Evolutionary conservation across 2,888 invertebrate genomes (phyloP), one percentile per base, ranked within the genome.

Genomic region (Plebejus argus): DNA sequence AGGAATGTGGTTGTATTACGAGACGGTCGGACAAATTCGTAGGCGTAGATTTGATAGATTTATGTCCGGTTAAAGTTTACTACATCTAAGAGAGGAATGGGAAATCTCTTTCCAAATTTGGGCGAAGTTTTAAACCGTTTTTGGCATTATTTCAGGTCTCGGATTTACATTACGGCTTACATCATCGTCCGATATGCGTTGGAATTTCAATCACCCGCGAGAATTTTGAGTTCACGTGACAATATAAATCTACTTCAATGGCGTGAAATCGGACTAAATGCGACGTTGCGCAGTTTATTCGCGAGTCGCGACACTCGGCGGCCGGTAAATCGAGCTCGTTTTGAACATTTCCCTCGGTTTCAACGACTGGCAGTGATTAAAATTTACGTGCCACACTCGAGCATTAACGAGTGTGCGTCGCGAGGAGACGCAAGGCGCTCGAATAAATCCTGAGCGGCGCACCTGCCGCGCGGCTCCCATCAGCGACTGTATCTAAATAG

Each of bases 281-380:
- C 71, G 75, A 79, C 75, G 85, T 81, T 84, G 78, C 81, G 81
- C 79, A 83, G 86, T 89, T 85, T 89, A 89, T 90, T 84, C 81
- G 85, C 82, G 84, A 89, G 89, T 84, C 81, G 85, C 82, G 84
- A 85, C 88, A 87, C 85, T 85, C 86, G 84, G 89, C 82, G 88
- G 89, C 90, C 86, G 87, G 86, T 93, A 93, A 93, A 93, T 93
- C 92, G 93, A 89, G 89, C 83, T 90, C 89, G 91, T 92, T 91
- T 91, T 90, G 90, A 91, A 88, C 88, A 87, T 90, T 92, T 91
- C 86, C 89, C 89, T 87, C 89, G 84, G 87, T 87, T 89, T 89
- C 88, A 92, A 91, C 91, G 90, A 92, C 91, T 93, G 92, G 91
- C 91, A 91, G 89, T 91, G 92, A 93, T 91, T 91, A 92, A 92